Conservation (phyloP, 2,797 vertebrate species). For the Moxostoma hubbsi region DNA sequence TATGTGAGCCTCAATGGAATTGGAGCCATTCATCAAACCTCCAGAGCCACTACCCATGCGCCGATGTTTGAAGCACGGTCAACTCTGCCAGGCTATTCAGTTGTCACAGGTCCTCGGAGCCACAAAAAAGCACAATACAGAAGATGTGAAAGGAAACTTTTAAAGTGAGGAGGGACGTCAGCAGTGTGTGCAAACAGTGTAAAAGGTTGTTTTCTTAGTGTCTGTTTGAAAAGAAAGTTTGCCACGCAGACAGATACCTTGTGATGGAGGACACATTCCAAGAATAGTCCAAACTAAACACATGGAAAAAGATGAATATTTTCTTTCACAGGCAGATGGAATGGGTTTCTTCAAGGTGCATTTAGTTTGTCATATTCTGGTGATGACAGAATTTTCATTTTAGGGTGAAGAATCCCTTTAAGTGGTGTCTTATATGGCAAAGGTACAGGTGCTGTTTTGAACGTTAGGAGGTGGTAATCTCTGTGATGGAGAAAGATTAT, state of each 20-base stretch:
- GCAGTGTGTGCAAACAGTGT: constrained; percentile 14
- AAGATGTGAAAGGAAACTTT: constrained; percentile 47
- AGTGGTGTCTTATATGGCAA: background rate
- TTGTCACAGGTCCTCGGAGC: constrained; percentile 3
- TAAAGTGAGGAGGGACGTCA: constrained; percentile 22
- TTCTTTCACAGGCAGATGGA: constrained; percentile 38
- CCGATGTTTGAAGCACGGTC: constrained; percentile 56
- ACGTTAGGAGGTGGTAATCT: constrained; percentile 43
- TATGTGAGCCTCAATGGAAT: constrained; percentile 51
- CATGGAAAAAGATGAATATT: constrained; percentile 31
- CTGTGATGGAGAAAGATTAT: constrained; percentile 45
- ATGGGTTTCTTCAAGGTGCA: constrained; percentile 3
- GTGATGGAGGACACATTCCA: constrained; percentile 47
- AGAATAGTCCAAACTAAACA: constrained; percentile 59
- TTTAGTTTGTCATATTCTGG: background rate
- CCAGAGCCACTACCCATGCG: constrained; percentile 40
- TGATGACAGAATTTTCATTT: too few relatives aligned
- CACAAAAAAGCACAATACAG: constrained; percentile 27
- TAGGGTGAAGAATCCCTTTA: background rate
- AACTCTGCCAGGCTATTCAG: constrained; percentile 48
- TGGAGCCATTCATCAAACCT: constrained; percentile 58
- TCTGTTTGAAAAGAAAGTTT: constrained; percentile 23
- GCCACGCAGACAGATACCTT: constrained; percentile 14
- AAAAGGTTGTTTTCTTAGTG: constrained; percentile 28
- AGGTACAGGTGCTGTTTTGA: constrained; percentile 29